phyloP scores from a whole-genome alignment of 1,140 invertebrate species.

The Zaprionus capensis region DNA sequence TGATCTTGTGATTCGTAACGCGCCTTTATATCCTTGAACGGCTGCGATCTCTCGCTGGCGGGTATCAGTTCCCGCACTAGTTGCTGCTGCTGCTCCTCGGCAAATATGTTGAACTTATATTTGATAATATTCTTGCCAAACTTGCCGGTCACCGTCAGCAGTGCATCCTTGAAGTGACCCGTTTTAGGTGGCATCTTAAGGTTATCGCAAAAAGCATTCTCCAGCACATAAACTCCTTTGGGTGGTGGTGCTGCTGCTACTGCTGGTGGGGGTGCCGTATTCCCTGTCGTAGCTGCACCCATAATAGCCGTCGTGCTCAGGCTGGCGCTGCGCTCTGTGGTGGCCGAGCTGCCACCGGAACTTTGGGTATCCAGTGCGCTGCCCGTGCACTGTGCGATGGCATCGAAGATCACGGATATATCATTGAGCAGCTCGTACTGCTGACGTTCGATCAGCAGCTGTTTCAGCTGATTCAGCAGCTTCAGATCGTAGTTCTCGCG shows the following conservation, averaged over 20 bases:
- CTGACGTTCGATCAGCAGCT: slow-evolving; percentile 70
- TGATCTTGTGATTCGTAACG: slow-evolving; percentile 58
- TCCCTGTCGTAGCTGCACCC: neutral
- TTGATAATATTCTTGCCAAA: slow-evolving; percentile 84
- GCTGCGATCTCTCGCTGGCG: slow-evolving; percentile 69
- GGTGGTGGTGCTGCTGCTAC: slow-evolving; percentile 8
- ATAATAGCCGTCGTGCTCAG: slow-evolving; percentile 37
- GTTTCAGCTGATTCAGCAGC: slow-evolving; percentile 73
- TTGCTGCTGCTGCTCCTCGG: slow-evolving; percentile 81
- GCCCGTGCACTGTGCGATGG: slow-evolving; percentile 74
- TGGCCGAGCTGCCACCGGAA: slow-evolving; percentile 76
- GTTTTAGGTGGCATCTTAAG: slow-evolving; percentile 65
- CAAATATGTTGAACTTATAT: slow-evolving; percentile 83
- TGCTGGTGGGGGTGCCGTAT: neutral
- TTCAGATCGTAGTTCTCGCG: slow-evolving; percentile 77
- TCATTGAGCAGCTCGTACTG: slow-evolving; percentile 82
- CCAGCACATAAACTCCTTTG: slow-evolving; percentile 74
- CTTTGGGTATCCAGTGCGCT: slow-evolving; percentile 73
- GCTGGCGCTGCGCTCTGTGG: slow-evolving; percentile 69
- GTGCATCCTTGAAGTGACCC: slow-evolving; percentile 79
- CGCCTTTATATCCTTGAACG: slow-evolving; percentile 78
- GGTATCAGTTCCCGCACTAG: slow-evolving; percentile 77
- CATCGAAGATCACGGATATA: slow-evolving; percentile 82
- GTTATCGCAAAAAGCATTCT: slow-evolving; percentile 82
- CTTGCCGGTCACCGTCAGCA: slow-evolving; percentile 79